Conservation (phyloP, 2,797 vertebrate genomes). For the Selene dorsalis region DNA sequence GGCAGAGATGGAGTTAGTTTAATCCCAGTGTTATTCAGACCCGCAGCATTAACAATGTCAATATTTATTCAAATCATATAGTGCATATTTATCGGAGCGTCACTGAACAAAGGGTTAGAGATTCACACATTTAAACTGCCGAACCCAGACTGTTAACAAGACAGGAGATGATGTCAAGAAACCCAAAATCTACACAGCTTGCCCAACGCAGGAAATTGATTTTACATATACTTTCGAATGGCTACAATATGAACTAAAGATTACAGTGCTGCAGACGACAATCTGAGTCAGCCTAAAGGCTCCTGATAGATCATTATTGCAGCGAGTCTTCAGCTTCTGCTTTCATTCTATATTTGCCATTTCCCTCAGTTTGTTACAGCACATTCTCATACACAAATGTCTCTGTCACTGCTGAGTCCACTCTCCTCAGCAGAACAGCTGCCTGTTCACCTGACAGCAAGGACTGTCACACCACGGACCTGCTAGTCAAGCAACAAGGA, state of each 20-base stretch:
- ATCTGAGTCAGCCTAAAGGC: not conserved
- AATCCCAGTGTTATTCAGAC: not conserved
- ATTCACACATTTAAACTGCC: not conserved
- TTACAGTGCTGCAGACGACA: not conserved
- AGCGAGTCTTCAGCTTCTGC: not conserved
- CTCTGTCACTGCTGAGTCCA: not conserved
- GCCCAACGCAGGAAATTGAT: not conserved
- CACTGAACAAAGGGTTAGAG: not conserved
- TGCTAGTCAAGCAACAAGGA: conserved; percentile 7
- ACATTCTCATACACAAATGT: not conserved
- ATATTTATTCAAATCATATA: not conserved
- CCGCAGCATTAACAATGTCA: not conserved
- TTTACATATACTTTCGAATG: not conserved
- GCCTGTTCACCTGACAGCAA: conserved; percentile 14
- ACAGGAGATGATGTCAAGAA: not conserved
- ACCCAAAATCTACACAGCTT: not conserved
- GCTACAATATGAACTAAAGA: conserved; percentile 1
- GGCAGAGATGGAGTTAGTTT: conserved; percentile 22
- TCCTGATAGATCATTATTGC: not conserved
- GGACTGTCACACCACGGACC: not conserved
- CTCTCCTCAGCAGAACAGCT: not conserved
- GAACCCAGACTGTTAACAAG: not conserved
- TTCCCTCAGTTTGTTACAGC: not conserved
- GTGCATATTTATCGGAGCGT: not conserved
- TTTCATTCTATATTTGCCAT: not conserved